A percentile compares a stretch with the other conserved stretches of the same genome.
These are phyloP conservation scores for Dendroctonus valens DNA, from an alignment of 1,140 invertebrate genomes.

Conservation along the genomic window DNA sequence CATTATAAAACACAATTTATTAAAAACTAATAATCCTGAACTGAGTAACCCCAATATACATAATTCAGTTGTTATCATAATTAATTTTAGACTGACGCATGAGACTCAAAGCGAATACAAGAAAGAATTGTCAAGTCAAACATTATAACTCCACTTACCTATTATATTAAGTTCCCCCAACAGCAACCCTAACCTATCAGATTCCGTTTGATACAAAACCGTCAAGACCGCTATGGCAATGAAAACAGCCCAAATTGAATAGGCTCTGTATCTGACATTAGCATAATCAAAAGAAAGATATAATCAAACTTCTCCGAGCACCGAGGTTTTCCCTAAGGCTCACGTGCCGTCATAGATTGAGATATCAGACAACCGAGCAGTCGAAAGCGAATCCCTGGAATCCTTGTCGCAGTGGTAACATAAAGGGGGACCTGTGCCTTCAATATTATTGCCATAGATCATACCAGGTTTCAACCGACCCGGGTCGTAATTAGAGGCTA, in stretches of 20 bases:
- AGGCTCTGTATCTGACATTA: constrained; percentile 23
- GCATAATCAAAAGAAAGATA: constrained; percentile 29
- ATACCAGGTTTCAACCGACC: not conserved
- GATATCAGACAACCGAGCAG: constrained; percentile 5
- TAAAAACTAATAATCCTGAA: too few relatives aligned
- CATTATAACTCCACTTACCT: too few relatives aligned
- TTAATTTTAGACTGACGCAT: too few relatives aligned
- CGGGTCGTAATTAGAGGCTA: constrained; percentile 21
- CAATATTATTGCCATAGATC: constrained; percentile 30
- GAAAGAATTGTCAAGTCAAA: too few relatives aligned
- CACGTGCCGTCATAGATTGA: constrained; percentile 14
- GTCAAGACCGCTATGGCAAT: constrained; percentile 2
- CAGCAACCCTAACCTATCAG: not conserved
- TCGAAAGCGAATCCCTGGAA: constrained; percentile 20
- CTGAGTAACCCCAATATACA: too few relatives aligned
- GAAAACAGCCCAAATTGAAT: constrained; percentile 16
- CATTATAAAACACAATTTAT: too few relatives aligned
- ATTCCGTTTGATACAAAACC: constrained; percentile 9
- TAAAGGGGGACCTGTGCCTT: constrained; percentile 12
- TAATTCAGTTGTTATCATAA: too few relatives aligned
- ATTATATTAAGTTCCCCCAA: too few relatives aligned
- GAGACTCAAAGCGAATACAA: too few relatives aligned
- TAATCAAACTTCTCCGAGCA: constrained; percentile 10
- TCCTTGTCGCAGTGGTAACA: constrained; percentile 19
- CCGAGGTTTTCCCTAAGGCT: constrained; percentile 4